A percentile compares a stretch with the other conserved stretches of the same genome.
phyloP scores from a whole-genome alignment of 23 tunicate species.

The Trididemnum nubilum region DNA sequence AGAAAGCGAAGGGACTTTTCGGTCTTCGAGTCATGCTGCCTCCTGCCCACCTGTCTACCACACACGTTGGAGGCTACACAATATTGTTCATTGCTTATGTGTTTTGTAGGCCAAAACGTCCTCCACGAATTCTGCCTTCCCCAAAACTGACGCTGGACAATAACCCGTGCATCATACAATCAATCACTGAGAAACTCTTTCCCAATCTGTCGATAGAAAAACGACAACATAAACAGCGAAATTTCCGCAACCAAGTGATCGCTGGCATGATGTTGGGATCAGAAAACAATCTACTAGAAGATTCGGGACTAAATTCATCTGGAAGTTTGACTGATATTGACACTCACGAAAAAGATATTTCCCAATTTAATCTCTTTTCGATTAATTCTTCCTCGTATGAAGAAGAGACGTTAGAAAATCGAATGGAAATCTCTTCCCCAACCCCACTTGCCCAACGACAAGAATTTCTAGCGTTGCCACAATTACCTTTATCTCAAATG shows the following conservation, averaged over 20 bases:
- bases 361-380: conserved; percentile 13
- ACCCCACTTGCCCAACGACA: conserved; percentile 34
- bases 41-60: no score
- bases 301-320: no score
- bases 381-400: conserved; percentile 10
- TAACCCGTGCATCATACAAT: conserved; percentile 85
- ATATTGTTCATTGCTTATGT: no score
- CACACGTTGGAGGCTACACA: no score
- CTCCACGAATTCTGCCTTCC: conserved; percentile 51
- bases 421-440: conserved; percentile 43
- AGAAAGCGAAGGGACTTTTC: no score
- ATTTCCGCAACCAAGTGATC: background rate
- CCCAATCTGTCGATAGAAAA: conserved; percentile 69
- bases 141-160: conserved; percentile 62
- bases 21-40: no score
- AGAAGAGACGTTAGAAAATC: conserved; percentile 28
- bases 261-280: background rate
- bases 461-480: conserved; percentile 60
- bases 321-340: background rate
- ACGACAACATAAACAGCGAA: conserved; percentile 16
- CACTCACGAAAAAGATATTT: background rate
- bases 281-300: background rate
- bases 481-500: conserved; percentile 70
- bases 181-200: conserved; percentile 80
- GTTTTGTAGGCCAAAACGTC: conserved; percentile 62